These are phyloP conservation scores for Tricholauxania praeusta DNA, from an alignment of 2,888 invertebrate genomes.

Conservation along the genomic window DNA sequence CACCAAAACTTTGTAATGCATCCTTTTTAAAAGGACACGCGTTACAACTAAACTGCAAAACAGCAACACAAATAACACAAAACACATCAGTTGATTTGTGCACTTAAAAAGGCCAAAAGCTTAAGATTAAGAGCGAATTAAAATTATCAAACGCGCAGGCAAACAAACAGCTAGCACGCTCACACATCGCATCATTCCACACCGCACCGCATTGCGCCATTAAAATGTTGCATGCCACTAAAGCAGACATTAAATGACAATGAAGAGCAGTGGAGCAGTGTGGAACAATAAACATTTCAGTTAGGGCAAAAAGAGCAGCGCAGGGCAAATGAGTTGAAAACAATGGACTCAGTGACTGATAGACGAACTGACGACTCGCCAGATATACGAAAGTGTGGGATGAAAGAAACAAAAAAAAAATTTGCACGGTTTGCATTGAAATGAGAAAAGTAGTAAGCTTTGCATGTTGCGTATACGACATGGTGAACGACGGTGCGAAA, in stretches of 20 bases:
- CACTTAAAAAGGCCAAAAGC: background rate
- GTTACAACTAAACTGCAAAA: too few species aligned
- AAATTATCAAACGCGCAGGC: background rate
- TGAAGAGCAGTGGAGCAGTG: too few species aligned
- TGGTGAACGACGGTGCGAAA: background rate
- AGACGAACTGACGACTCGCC: background rate
- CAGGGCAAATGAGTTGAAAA: background rate
- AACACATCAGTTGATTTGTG: background rate
- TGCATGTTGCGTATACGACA: conserved; percentile 15
- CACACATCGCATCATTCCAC: background rate
- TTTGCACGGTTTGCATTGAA: background rate
- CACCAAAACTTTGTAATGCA: too few species aligned
- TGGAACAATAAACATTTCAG: background rate
- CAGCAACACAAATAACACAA: too few species aligned
- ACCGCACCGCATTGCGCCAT: too few species aligned
- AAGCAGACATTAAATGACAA: too few species aligned
- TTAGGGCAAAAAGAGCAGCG: background rate
- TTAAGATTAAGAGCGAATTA: conserved; percentile 20
- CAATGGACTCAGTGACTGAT: background rate
- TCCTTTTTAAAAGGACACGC: too few species aligned
- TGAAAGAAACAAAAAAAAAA: conserved; percentile 1
- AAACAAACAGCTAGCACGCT: background rate
- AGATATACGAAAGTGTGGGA: background rate
- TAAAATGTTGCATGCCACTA: too few species aligned
- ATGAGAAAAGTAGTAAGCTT: background rate